phyloP scores from a whole-genome alignment of 2,888 invertebrate genomes.

The Anthophora plumipes region DNA sequence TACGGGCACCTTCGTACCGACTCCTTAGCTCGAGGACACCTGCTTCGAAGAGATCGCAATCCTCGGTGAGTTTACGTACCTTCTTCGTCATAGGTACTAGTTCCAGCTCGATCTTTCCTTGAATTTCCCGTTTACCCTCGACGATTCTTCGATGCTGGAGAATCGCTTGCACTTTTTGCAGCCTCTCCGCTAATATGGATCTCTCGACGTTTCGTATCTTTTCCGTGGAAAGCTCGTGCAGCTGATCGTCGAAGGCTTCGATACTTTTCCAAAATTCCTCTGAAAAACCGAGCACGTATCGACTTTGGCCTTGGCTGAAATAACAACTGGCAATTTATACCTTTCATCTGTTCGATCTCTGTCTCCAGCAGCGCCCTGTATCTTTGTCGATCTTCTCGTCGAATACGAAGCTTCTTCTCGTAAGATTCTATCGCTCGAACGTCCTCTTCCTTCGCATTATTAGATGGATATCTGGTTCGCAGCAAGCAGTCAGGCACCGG shows the following conservation, averaged over 20 bases:
- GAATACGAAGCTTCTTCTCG: constrained; percentile 88
- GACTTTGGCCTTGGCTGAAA: too few species aligned
- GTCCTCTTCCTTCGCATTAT: constrained; percentile 90
- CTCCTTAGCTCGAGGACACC: constrained; percentile 68
- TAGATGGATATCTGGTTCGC: constrained; percentile 87
- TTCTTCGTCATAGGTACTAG: constrained; percentile 80
- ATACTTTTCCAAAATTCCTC: constrained; percentile 84
- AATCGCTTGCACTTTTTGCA: constrained; percentile 86
- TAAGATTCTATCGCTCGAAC: constrained; percentile 89
- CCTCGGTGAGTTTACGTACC: constrained; percentile 72
- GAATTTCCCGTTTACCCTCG: constrained; percentile 38
- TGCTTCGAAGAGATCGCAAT: constrained; percentile 64
- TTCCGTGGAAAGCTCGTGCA: constrained; percentile 85
- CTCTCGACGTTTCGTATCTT: constrained; percentile 88
- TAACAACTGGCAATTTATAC: too few species aligned
- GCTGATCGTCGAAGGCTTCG: constrained; percentile 87
- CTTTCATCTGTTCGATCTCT: constrained; percentile 88
- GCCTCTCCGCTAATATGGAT: constrained; percentile 89
- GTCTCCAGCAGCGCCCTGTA: constrained; percentile 90
- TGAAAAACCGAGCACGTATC: too few species aligned
- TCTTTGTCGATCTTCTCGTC: constrained; percentile 90
- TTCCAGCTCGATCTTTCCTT: constrained; percentile 74
- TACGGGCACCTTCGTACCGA: constrained; percentile 74
- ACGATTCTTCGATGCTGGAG: constrained; percentile 43
- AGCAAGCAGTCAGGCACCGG: constrained; percentile 89